phyloP scores from a whole-genome alignment of 2,113 vertebrate species.

The Mystacornis crossleyi region DNA sequence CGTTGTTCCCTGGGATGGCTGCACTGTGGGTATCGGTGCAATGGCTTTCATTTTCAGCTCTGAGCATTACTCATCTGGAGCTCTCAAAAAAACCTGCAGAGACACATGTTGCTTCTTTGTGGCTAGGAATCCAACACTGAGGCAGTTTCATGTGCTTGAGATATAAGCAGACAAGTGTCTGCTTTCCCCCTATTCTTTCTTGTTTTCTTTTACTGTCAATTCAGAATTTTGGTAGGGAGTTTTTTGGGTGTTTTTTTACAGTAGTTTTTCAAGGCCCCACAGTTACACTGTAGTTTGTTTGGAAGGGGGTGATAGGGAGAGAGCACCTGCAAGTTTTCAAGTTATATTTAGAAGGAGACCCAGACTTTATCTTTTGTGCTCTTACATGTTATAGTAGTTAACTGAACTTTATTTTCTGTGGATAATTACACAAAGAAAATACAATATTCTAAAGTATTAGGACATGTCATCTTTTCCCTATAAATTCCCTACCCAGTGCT shows the following conservation, averaged over 20 bases:
- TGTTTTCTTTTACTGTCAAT: background rate
- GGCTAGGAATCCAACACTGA: background rate
- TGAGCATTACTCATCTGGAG: background rate
- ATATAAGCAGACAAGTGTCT: fast-evolving
- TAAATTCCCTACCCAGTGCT: background rate
- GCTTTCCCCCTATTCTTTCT: background rate
- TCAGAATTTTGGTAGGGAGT: background rate
- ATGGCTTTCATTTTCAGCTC: background rate
- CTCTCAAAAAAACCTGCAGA: background rate
- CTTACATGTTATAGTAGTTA: background rate
- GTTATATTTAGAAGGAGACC: background rate
- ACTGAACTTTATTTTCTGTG: background rate
- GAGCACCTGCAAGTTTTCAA: background rate
- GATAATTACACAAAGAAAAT: background rate
- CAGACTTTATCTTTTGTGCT: background rate
- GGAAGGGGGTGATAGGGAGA: background rate
- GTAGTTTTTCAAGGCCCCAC: background rate
- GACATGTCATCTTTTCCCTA: background rate
- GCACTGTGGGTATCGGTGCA: too few relatives aligned
- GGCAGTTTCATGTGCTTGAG: background rate
- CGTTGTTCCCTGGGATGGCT: background rate
- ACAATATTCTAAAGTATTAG: background rate
- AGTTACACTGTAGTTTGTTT: background rate
- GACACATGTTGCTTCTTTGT: background rate
- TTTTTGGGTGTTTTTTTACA: background rate